These are phyloP conservation scores for Notospermus geniculatus DNA, from an alignment of 1,140 invertebrate species.

Conservation along the genomic window DNA sequence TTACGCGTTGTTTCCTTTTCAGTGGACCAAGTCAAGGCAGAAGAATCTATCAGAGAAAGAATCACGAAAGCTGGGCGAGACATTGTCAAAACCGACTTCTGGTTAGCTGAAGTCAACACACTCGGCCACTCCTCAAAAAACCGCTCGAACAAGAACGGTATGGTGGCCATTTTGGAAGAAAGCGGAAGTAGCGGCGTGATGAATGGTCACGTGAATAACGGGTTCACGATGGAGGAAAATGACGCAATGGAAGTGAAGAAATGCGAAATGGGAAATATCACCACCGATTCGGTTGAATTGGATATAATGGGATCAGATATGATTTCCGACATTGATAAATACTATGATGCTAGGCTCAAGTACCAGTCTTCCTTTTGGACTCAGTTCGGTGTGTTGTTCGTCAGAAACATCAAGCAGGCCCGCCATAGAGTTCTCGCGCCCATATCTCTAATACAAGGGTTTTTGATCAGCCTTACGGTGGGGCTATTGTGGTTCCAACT, in stretches of 20 bases:
- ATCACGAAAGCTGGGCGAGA: constrained; percentile 63
- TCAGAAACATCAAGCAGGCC: constrained; percentile 79
- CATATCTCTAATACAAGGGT: constrained; percentile 78
- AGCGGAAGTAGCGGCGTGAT: no score
- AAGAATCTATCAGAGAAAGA: constrained; percentile 67
- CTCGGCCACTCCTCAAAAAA: constrained; percentile 2
- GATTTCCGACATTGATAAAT: no score
- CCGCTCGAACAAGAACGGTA: background rate
- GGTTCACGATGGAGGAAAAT: no score
- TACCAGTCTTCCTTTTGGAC: constrained; percentile 82
- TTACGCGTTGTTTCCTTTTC: constrained; percentile 40
- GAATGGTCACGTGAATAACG: no score
- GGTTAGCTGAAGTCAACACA: constrained; percentile 55
- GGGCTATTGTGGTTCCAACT: constrained; percentile 79
- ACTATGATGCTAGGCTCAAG: constrained; percentile 27
- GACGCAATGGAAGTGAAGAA: no score
- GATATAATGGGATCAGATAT: no score
- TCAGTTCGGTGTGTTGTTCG: constrained; percentile 75
- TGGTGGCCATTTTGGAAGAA: no score
- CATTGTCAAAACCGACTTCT: no score
- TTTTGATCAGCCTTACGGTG: constrained; percentile 70
- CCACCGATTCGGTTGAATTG: background rate
- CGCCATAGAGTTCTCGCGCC: constrained; percentile 75
- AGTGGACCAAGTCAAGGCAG: constrained; percentile 78
- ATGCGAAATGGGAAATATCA: background rate